Percentiles rank a stretch among this genome's conserved stretches.
Conservation (phyloP, 2,888 invertebrate genomes). For the Erpobdella octoculata region DNA sequence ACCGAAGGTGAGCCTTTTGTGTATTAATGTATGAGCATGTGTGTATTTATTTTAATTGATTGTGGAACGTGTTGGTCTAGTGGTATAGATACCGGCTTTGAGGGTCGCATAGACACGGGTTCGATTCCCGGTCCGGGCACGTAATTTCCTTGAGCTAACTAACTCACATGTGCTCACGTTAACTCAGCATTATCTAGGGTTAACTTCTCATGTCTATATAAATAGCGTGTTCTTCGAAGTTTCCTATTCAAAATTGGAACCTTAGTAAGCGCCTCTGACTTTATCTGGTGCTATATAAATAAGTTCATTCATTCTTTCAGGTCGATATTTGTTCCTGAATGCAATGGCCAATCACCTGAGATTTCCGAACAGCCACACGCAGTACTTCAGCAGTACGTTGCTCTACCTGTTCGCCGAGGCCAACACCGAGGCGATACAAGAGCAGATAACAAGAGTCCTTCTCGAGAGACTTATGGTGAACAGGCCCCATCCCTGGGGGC, state of each 20-base stretch:
- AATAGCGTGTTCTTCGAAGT: too few relatives aligned
- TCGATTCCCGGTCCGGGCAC: too few relatives aligned
- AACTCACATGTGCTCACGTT: too few relatives aligned
- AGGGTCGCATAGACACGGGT: too few relatives aligned
- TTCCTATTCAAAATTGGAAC: too few relatives aligned
- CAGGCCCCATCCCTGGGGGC: constrained; percentile 97
- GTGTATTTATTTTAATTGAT: background rate
- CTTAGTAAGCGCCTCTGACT: background rate
- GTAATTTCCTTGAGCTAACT: too few relatives aligned
- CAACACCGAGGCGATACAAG: constrained; percentile 92
- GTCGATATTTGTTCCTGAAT: constrained; percentile 87
- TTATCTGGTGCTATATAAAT: too few relatives aligned
- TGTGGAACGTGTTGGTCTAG: too few relatives aligned
- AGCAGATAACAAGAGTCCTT: constrained; percentile 79
- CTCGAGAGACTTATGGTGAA: constrained; percentile 94
- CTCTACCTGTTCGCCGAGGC: constrained; percentile 94
- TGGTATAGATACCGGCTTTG: too few relatives aligned
- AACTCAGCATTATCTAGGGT: too few relatives aligned
- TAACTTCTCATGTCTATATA: too few relatives aligned
- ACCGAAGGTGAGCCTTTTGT: constrained; percentile 67
- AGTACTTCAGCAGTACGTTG: constrained; percentile 96
- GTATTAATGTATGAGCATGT: background rate
- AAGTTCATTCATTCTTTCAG: constrained; percentile 43
- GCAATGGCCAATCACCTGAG: constrained; percentile 96
- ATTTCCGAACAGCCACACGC: constrained; percentile 98